Evolutionary conservation across 1,140 invertebrate genomes (phyloP), one percentile per base, ranked within the genome.

Genomic region (Microplitis demolitor): DNA sequence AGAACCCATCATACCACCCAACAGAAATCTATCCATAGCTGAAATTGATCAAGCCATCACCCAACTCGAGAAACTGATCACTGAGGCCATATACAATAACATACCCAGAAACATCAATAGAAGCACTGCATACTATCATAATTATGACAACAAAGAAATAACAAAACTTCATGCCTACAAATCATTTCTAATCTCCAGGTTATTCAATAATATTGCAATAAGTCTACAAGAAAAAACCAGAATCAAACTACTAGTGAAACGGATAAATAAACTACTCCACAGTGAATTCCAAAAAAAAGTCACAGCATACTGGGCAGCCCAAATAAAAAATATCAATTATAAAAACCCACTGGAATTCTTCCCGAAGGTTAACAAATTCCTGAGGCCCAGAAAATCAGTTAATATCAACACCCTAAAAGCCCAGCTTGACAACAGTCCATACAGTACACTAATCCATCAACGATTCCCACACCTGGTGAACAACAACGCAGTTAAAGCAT

Each of bases 41-140:
- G 72, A 74, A 72, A 74, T 76, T 3, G 62, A 74, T n/a, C 4
- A 45, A 39, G 11, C 56, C n/a, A 64, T 74, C 1, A 3, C 58
- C 0, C 39, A 66, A 11, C 39, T 74, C 1, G 61, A 74, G 34
- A 11, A 39, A 0, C 9, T 0, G 0, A 71, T 74, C 4, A 11
- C 34, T 3, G 4, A 68, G 13, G 6, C 66, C 3, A 76, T 74
- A 3, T 33, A 69, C 8, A 14, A 14, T 3, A 45, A 45, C 11
- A 37, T 76, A 0, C 64, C 69, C 2, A 63, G 4, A n/a, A 37
- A 62, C 0, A 60, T 50, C 50, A n/a, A 8, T 1, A 54, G 39
- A 72, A 39, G 63, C 14, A 5, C 14, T 3, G 13, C 31, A 9
- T 66, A 50, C 0, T 45, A 56, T 31, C 31, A 45, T 6, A 72